Base-by-base conservation (phyloP, 1,140 invertebrate species). In the Zaprionus gabonicus region DNA sequence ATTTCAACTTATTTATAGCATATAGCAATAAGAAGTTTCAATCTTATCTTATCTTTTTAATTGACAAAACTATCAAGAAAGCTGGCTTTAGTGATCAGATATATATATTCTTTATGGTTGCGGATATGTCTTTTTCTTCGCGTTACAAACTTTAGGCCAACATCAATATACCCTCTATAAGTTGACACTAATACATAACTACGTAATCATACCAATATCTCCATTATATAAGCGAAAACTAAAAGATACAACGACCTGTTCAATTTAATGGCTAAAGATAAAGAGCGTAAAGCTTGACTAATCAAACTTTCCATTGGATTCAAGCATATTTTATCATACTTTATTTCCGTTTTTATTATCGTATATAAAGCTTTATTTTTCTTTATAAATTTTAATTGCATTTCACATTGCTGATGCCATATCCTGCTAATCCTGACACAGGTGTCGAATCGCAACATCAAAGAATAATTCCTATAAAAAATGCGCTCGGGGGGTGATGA, bases 361-460 rank as follows among this genome's bases (percentile, higher is more conserved):
- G 3, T 17, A 10, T 25, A 12, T 27, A 27, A 6, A 25, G 28
- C 25, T 23, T 27, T 12, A 10, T 46, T 38, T 27, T 46, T 44
- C 36, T 5, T 25, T n/a, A 17, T n/a, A 56, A 56, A 17, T 53
- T 49, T 23, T 15, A 51, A 41, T 12, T 23, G 13, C 10, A 17
- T 41, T 44, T 17, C 34, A 38, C 17, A 34, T 44, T 41, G 9
- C 55, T 41, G 53, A 56, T 51, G 55, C 57, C 23, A 10, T 55
- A 55, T 56, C 34, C 57, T 59, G 56, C 36, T 41, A 60, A 44
- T 46, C n/a, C 57, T 13, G 13, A 31, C 51, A 46, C 69, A 80
- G 81, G 77, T 83, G 79, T 51, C 41, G 66, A 69, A 53, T 49
- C 55, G 55, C 36, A 55, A 81, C 63, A 59, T 71, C 71, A 81